Evolutionary conservation across 2,113 vertebrate genomes (phyloP), one percentile per base, ranked within the genome.

Genomic region (Argyrosomus japonicus): DNA sequence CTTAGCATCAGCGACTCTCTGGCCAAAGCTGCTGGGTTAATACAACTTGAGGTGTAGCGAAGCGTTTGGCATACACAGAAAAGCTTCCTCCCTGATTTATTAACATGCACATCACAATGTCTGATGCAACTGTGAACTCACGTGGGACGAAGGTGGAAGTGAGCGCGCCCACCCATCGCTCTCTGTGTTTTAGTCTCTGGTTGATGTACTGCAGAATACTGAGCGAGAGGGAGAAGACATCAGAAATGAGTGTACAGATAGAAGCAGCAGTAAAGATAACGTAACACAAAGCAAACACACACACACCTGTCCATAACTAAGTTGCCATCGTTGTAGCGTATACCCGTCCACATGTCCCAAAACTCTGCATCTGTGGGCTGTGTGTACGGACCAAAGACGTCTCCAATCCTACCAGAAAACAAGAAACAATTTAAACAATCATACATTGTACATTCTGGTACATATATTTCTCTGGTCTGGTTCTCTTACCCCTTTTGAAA

Each of bases 141-240:
- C 97, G 0, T 75, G 98, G 98, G 86, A 97, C 94, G 0, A 92
- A 92, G 17, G 97, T 95, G 64, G 97, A 96, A 4, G 91, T 93
- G 75, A 99, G 91, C 2, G 96, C 96, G 18, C 97, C 97, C 14
- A 99, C 95, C 98, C 98, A 99, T 63, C 97, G 94, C 6, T 97
- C 96, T 81, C 97, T 93, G 91, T 99, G 96, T 91, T 97, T 94
- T 69, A 94, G 90, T 6, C 98, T 96, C 93, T 99, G 97, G 93
- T 98, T 97, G 87, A 99, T 97, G 69, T 94, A 99, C 96, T 99
- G 97, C 80, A 99, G 95, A 87, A 99, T 85, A 90, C 97, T 99
- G 54, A 21, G 11, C 21, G 19, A 19, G 29, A 40, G 7, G 6
- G 2, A 62, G 9, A 51, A 4, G 40, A 40, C 1, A 25, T n/a